A percentile compares a stretch with the other conserved stretches of the same genome.
These are phyloP conservation scores for Ruditapes philippinarum DNA, from an alignment of 1,140 invertebrate species.

Conservation along the genomic window DNA sequence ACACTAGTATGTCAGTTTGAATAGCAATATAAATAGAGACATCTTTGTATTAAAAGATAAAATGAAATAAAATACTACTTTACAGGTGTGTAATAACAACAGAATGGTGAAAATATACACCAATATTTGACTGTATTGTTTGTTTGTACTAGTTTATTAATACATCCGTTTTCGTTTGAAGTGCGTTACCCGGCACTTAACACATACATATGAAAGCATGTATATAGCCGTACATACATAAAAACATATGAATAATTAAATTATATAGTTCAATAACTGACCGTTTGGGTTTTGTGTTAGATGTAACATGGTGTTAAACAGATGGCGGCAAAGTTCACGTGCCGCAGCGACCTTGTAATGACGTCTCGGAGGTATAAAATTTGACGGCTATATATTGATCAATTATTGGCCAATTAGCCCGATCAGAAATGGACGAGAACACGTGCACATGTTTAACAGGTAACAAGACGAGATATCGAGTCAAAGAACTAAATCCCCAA, in stretches of 20 bases:
- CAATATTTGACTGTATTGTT: too few relatives aligned
- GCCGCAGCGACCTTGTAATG: slow-evolving; percentile 30
- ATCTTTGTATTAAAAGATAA: too few relatives aligned
- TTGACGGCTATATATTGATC: slow-evolving; percentile 42
- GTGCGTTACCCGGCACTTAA: background rate
- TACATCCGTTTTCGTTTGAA: background rate
- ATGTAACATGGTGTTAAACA: slow-evolving; percentile 60
- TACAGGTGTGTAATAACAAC: too few relatives aligned
- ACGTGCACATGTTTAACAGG: background rate
- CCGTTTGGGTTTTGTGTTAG: slow-evolving; percentile 27
- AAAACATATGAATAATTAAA: slow-evolving; percentile 46
- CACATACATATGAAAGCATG: background rate
- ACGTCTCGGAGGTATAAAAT: slow-evolving; percentile 50
- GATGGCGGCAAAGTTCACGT: slow-evolving; percentile 61
- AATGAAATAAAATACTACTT: too few relatives aligned
- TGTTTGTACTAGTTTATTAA: slow-evolving; percentile 4
- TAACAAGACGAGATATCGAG: too few relatives aligned
- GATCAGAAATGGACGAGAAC: slow-evolving; percentile 9
- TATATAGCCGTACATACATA: background rate
- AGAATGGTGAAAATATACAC: too few relatives aligned
- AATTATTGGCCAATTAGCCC: slow-evolving; percentile 56
- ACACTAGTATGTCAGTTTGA: too few relatives aligned
- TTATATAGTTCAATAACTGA: slow-evolving; percentile 38
- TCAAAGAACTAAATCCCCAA: too few relatives aligned
- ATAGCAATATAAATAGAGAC: too few relatives aligned